Evolutionary conservation across 35 echinoderm and acorn worm species (phyloP).

Genomic region (Heliocidaris tuberculata): DNA sequence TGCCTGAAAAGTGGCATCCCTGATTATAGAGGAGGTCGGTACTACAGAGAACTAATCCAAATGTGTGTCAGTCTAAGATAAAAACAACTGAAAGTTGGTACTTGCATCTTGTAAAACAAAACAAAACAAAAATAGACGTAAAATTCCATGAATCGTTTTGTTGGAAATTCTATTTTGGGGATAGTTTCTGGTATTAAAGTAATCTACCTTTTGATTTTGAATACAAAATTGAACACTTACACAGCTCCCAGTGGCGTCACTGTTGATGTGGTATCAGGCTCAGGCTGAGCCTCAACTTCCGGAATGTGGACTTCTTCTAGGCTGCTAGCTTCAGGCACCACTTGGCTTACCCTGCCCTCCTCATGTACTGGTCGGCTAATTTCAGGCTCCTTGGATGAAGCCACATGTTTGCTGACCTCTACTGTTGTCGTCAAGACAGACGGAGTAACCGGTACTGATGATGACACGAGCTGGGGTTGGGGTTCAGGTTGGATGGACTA

Average conservation of each 20-base stretch:
- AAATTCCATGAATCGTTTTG: too few relatives aligned
- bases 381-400: neutral
- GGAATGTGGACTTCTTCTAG: neutral
- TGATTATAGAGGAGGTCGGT: too few relatives aligned
- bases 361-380: neutral
- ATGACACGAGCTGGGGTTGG: neutral
- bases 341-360: neutral
- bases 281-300: neutral
- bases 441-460: too few relatives aligned
- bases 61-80: too few relatives aligned
- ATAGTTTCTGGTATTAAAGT: neutral
- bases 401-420: neutral
- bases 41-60: too few relatives aligned
- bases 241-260: neutral
- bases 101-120: too few relatives aligned
- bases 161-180: too few relatives aligned
- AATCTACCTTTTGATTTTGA: neutral
- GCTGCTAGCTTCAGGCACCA: slow-evolving; percentile 19
- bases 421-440: neutral
- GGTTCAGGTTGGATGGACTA: neutral
- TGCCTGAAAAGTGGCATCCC: too few relatives aligned
- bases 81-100: neutral
- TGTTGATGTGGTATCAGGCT: slow-evolving; percentile 9
- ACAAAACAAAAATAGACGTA: neutral
- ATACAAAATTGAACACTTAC: neutral